These are phyloP conservation scores for Pemphredon lugubris DNA, from an alignment of 2,888 invertebrate species.

Conservation along the genomic window DNA sequence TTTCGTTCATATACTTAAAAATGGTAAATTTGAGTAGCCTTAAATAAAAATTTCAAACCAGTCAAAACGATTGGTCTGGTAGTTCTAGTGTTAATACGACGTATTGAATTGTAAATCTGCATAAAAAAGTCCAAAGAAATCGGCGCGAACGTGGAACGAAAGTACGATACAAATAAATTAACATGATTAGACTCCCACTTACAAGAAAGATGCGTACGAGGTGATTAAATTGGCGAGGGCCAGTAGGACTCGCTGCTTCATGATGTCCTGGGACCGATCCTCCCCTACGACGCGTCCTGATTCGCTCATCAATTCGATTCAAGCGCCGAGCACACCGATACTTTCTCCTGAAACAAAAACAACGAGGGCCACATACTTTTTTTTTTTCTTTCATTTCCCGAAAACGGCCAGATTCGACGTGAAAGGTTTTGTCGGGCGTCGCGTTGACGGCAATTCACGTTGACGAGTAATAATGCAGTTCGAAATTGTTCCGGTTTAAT, in stretches of 20 bases:
- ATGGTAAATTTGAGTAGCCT: too few species aligned
- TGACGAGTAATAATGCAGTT: conserved; percentile 26
- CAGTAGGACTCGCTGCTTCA: conserved; percentile 72
- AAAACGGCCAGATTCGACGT: too few species aligned
- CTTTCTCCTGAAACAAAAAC: conserved; percentile 1
- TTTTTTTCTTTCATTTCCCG: background rate
- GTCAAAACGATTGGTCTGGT: too few species aligned
- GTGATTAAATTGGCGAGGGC: conserved; percentile 72
- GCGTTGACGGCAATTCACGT: conserved; percentile 17
- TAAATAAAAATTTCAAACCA: too few species aligned
- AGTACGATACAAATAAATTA: too few species aligned
- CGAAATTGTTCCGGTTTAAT: conserved; percentile 32
- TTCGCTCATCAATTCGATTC: conserved; percentile 66
- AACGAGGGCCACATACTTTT: background rate
- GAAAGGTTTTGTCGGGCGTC: conserved; percentile 13
- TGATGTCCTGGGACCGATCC: conserved; percentile 67
- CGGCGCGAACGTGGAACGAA: too few species aligned
- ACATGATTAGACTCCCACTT: too few species aligned
- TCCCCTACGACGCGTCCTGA: conserved; percentile 49
- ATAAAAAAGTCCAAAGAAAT: too few species aligned
- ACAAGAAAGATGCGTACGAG: conserved; percentile 72
- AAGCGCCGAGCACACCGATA: background rate
- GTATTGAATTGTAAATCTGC: too few species aligned
- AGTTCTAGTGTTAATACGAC: too few species aligned
- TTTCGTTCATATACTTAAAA: too few species aligned